These are phyloP conservation scores for Sphinx pinastri DNA, from an alignment of 2,888 invertebrate genomes.

Conservation along the genomic window DNA sequence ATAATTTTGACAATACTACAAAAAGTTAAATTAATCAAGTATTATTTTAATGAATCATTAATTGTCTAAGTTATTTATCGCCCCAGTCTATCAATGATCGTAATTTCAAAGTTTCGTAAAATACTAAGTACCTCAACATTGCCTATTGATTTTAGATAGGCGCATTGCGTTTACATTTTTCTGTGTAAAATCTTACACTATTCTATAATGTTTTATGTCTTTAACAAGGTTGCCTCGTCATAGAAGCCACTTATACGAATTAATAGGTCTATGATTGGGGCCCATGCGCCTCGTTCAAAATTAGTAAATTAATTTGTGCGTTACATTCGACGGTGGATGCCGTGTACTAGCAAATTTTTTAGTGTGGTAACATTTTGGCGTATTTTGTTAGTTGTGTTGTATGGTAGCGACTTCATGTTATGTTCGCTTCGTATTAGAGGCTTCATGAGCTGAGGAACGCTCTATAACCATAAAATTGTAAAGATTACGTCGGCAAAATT, in stretches of 20 bases:
- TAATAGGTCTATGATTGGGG: slow-evolving; percentile 56
- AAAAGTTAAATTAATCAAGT: too few relatives aligned
- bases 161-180: not conserved
- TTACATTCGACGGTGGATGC: slow-evolving; percentile 49
- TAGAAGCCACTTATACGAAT: slow-evolving; percentile 58
- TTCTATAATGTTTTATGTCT: not conserved
- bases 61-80: too few relatives aligned
- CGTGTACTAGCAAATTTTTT: slow-evolving; percentile 78
- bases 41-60: too few relatives aligned
- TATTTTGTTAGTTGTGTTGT: slow-evolving; percentile 71
- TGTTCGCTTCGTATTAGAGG: slow-evolving; percentile 62
- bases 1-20: too few relatives aligned
- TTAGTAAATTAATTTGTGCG: slow-evolving; percentile 67
- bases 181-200: too few relatives aligned
- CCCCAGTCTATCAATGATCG: too few relatives aligned
- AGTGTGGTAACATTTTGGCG: slow-evolving; percentile 73
- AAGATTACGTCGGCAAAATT: not conserved
- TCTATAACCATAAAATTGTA: slow-evolving; percentile 1
- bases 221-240: slow-evolving; percentile 2
- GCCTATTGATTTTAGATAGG: not conserved
- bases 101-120: too few relatives aligned
- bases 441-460: slow-evolving; percentile 22
- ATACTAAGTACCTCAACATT: not conserved
- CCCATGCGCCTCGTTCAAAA: slow-evolving; percentile 55
- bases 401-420: slow-evolving; percentile 70